Percentiles rank a stretch among this genome's conserved stretches.
These are phyloP conservation scores for Tipula lateralis DNA, from an alignment of 2,888 invertebrate species.

Conservation along the genomic window DNA sequence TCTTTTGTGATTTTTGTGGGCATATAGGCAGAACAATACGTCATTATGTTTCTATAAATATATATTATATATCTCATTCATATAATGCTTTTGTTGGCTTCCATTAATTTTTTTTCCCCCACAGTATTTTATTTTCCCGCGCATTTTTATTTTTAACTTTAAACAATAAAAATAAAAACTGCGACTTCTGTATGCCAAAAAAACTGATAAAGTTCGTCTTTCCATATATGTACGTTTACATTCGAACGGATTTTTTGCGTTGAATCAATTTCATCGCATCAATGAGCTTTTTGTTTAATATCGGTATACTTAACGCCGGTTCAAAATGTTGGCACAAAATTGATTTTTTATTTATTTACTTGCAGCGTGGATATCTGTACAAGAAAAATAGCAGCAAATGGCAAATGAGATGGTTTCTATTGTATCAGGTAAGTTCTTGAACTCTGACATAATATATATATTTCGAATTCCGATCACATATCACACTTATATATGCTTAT, in stretches of 20 bases:
- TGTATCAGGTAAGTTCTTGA: conserved; percentile 65
- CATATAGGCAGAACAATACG: neutral
- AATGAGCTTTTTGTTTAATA: neutral
- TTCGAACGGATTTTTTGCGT: neutral
- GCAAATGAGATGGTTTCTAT: conserved; percentile 77
- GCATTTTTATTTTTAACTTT: neutral
- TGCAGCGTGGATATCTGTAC: conserved; percentile 72
- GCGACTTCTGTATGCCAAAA: neutral
- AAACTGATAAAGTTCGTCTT: neutral
- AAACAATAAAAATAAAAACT: neutral
- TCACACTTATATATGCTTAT: neutral
- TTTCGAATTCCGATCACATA: neutral
- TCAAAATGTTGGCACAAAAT: neutral
- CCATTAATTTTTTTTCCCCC: neutral
- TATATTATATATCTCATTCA: neutral
- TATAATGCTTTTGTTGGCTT: neutral
- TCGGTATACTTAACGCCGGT: neutral
- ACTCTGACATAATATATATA: neutral
- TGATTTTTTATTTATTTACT: conserved; percentile 35
- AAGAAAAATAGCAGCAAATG: conserved; percentile 84
- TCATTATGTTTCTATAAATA: neutral
- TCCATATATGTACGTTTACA: neutral
- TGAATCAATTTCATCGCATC: neutral
- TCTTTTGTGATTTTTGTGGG: neutral
- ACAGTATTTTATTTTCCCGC: neutral